Evolutionary conservation across 2,113 vertebrate species (phyloP).

Genomic region (Charina bottae): DNA sequence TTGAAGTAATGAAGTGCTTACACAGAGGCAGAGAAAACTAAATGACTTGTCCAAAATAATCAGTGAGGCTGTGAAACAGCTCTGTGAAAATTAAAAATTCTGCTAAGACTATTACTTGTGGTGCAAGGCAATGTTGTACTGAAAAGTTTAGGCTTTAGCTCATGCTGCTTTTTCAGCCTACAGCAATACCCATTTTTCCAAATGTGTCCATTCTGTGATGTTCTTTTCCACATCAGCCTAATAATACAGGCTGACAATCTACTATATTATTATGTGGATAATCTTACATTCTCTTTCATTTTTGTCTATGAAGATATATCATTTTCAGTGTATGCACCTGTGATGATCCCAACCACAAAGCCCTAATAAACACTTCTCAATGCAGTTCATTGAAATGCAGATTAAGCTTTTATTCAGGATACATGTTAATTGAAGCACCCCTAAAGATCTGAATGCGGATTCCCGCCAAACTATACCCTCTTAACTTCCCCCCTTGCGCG

Average conservation of each 20-base stretch:
- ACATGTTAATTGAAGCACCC: too few relatives aligned
- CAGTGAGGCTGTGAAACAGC: constrained; percentile 30
- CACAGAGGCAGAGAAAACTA: constrained; percentile 31
- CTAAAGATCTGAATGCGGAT: too few relatives aligned
- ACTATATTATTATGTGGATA: background rate
- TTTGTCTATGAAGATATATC: background rate
- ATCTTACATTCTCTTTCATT: background rate
- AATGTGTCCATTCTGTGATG: background rate
- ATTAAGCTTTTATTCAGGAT: too few relatives aligned
- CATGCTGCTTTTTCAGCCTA: background rate
- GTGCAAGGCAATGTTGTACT: background rate
- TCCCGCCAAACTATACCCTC: too few relatives aligned
- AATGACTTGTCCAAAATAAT: constrained; percentile 42
- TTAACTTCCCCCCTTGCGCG: too few relatives aligned
- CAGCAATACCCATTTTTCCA: background rate
- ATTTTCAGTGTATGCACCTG: background rate
- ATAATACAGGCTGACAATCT: background rate
- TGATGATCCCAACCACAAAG: too few relatives aligned
- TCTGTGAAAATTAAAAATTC: constrained; percentile 14
- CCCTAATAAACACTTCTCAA: too few relatives aligned
- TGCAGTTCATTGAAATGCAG: too few relatives aligned
- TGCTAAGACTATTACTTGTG: background rate
- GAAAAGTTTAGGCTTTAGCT: background rate
- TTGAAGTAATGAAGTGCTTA: constrained; percentile 36
- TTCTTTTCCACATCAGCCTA: background rate